Evolutionary conservation across 2,888 invertebrate species (phyloP).

Genomic region (Oithona nana): DNA sequence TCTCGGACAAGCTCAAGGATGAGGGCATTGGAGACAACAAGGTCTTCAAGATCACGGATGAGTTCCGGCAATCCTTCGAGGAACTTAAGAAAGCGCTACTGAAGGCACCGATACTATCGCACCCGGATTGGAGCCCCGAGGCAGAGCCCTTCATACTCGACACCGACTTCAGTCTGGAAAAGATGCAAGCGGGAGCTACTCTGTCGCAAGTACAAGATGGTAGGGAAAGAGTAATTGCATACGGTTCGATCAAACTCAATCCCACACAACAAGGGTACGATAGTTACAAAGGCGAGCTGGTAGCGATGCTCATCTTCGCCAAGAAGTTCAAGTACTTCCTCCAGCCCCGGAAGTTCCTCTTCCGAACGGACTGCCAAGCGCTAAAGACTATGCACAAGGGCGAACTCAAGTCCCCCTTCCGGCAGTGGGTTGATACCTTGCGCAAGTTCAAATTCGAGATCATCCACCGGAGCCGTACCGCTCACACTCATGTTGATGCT

Average conservation of each 20-base stretch:
- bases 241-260: not conserved
- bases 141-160: not conserved
- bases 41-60: not conserved
- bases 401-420: not conserved
- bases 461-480: not conserved
- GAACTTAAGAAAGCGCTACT: not conserved
- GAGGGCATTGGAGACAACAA: no score
- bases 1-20: not conserved
- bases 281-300: not conserved
- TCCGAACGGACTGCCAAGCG: constrained; percentile 2
- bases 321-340: constrained; percentile 7
- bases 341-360: not conserved
- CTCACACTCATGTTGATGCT: not conserved
- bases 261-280: not conserved
- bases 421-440: not conserved
- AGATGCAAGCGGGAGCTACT: not conserved
- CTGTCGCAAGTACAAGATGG: constrained; percentile 5
- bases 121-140: not conserved
- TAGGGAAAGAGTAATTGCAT: not conserved
- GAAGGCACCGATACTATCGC: not conserved
- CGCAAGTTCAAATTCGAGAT: constrained; percentile 2
- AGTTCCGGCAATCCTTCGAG: not conserved
- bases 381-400: not conserved
- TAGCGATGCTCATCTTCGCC: not conserved
- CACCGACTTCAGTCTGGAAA: not conserved